phyloP scores from a whole-genome alignment of 2,797 vertebrate genomes.

The Ciconia nigra region DNA sequence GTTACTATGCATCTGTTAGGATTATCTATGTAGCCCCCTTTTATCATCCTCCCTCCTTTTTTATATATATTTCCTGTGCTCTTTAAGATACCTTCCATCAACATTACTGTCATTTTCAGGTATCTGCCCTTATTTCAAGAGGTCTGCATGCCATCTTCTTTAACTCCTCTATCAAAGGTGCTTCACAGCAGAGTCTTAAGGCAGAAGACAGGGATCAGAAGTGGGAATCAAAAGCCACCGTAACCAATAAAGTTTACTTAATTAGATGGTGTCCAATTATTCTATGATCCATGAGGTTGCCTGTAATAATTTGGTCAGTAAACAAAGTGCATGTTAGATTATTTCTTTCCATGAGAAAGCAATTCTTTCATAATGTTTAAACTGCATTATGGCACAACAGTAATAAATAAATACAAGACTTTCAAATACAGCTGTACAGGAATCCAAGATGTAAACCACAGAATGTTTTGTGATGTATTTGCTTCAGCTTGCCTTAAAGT shows the following conservation, averaged over 20 bases:
- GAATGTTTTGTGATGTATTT: neutral
- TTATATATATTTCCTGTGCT: neutral
- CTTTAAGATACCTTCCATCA: neutral
- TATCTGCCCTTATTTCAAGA: neutral
- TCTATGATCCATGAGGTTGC: constrained; percentile 2
- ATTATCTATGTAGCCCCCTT: neutral
- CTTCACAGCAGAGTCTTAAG: neutral
- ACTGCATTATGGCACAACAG: neutral
- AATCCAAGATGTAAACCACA: neutral
- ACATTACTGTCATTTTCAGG: neutral
- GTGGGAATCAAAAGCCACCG: neutral
- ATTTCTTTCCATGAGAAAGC: neutral
- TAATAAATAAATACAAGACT: neutral
- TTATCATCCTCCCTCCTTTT: neutral
- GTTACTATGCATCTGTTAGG: neutral
- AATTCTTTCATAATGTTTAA: neutral
- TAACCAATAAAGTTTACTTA: neutral
- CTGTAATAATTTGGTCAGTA: neutral
- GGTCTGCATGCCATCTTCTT: neutral
- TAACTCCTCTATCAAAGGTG: neutral
- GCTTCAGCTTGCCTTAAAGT: neutral
- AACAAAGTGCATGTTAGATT: neutral
- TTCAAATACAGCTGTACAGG: neutral
- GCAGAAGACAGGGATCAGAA: neutral
- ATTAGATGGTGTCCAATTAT: neutral